Evolutionary conservation across 2,113 vertebrate genomes (phyloP), one percentile per base, ranked within the genome.

Genomic region (Aphyosemion australe): DNA sequence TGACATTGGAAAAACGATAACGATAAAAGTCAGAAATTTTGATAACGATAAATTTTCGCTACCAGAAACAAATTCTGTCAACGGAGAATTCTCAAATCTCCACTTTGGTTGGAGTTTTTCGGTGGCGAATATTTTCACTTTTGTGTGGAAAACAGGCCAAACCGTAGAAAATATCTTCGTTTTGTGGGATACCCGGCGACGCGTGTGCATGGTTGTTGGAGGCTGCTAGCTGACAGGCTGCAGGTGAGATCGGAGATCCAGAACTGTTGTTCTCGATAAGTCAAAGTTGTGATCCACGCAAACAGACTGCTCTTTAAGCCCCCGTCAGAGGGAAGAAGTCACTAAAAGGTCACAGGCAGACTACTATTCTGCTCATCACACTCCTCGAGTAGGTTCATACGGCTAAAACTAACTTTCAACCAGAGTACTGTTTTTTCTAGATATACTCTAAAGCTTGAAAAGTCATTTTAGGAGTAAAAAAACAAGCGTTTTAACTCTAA

Each of bases 221-320:
- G 6, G 34, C n/a, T n/a, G n/a, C n/a, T n/a, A n/a, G n/a, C n/a
- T 32, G 32, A 7, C 32, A 37, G 76, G 74, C 76, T 81, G 84
- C 79, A 59, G 80, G 80, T 87, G 85, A 90, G 88, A 79, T 65
- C 77, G 70, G 66, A 67, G 74, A 64, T 67, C 74, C 47, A 50
- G 74, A 79, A 71, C 84, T 87, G 90, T 89, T 89, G 85, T 90
- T 87, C 80, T 84, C 89, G 90, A 91, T 87, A 88, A 89, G 69
- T 82, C 74, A 81, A 84, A 71, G 85, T 86, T 89, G 80, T 88
- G 90, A 89, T 92, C 89, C 91, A 82, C 91, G 87, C 89, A 89
- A 92, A 92, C 84, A 89, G 65, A 63, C 79, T 76, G 74, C 82
- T 80, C 74, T 26, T 1, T 84, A 83, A 90, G 84, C 84, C 76